Base-by-base conservation (phyloP, 2,113 vertebrate genomes). In the Sitta europaea region DNA sequence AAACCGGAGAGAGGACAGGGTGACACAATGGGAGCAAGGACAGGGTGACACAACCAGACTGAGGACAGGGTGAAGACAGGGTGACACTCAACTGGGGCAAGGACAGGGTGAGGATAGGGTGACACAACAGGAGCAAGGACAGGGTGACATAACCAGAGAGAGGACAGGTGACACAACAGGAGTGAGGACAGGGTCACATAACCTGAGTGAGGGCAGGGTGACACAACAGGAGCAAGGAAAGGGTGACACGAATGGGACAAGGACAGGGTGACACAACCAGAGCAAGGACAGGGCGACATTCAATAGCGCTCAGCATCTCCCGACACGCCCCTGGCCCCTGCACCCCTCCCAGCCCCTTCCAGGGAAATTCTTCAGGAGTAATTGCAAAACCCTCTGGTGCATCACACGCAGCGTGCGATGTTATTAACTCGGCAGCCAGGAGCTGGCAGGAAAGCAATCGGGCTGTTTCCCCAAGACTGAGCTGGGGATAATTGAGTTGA, bases 401-500 rank as follows among this genome's bases (percentile, higher is more conserved):
- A 72, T 72, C 92, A 28, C 65, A 50, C 9, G 11, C 89, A 33
- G 78, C 47, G 21, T 10, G 87, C 35, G 14, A 45, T 43, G 77
- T 74, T 89, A 95, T 83, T 92, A 95, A 92, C 73, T 72, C 35
- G 58, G 71, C 86, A 73, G 76, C 88, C 87, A 62, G 50, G 91
- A 70, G 93, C 82, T 57, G 77, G 89, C 90, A 76, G 93, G 50
- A 77, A 84, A 91, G 94, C 91, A 75, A 88, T 81, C 23, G 68
- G 92, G 92, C 82, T 63, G 12, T 80, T 97, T 94, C 90, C 88
- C 78, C 94, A 71, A 88, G 90, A 76, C 90, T 80, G 93, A 85
- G 90, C 61, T 88, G 4, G 81, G 94, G 90, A 88, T 90, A 86
- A 95, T 67, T 93, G 95, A 88, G 83, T 12, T 67, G 94, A 90